A percentile compares a stretch with the other conserved stretches of the same genome.
These are phyloP conservation scores for Tipula unca DNA, from an alignment of 2,888 invertebrate species.

Conservation along the genomic window DNA sequence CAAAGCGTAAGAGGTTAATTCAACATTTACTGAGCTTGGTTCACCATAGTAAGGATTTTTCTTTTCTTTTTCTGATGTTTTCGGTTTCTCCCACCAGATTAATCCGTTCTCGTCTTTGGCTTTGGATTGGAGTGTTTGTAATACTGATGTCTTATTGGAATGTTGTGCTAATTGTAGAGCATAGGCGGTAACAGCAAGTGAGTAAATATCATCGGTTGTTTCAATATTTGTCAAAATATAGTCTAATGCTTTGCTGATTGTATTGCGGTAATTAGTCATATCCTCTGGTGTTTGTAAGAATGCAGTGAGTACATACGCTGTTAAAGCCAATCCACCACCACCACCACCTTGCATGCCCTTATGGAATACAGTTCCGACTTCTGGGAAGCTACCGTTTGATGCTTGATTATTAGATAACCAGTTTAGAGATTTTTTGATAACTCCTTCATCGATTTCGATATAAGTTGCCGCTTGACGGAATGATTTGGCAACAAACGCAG, in stretches of 20 bases:
- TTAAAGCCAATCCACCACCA: conserved; percentile 64
- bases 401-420: conserved; percentile 65
- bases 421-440: conserved; percentile 56
- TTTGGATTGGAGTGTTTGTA: conserved; percentile 46
- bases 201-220: conserved; percentile 58
- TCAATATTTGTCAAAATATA: conserved; percentile 61
- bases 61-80: conserved; percentile 43
- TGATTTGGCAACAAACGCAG: conserved; percentile 73
- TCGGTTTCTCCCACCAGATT: conserved; percentile 73
- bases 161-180: conserved; percentile 69
- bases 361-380: conserved; percentile 63
- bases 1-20: conserved; percentile 83
- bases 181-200: conserved; percentile 66
- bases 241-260: conserved; percentile 67
- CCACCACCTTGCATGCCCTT: conserved; percentile 64
- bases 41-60: conserved; percentile 57
- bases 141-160: conserved; percentile 56
- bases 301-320: conserved; percentile 68
- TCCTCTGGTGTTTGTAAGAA: conserved; percentile 55
- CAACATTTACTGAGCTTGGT: conserved; percentile 61
- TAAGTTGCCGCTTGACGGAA: conserved; percentile 64
- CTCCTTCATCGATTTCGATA: conserved; percentile 60
- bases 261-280: conserved; percentile 48
- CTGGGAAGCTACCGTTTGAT: conserved; percentile 68
- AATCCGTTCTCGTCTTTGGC: conserved; percentile 50